Percentiles rank a stretch among this genome's conserved stretches.
phyloP scores from a whole-genome alignment of 37 sponge, comb jelly and placozoan genomes.

The Axinella damicornis region DNA sequence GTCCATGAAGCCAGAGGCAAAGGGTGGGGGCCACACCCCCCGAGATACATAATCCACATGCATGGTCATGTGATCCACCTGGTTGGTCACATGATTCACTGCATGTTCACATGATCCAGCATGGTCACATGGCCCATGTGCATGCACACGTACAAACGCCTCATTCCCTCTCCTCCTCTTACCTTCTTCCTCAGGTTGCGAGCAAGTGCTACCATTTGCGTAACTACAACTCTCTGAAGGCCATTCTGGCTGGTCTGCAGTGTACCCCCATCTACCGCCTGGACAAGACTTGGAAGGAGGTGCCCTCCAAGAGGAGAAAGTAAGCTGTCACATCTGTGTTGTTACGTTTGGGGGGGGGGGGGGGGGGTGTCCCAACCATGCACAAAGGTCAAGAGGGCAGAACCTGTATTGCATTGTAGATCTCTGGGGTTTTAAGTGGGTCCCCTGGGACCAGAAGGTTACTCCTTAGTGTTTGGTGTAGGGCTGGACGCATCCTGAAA shows the following conservation, averaged over 20 bases:
- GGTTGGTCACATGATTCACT: neutral
- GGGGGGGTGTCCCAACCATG: no score
- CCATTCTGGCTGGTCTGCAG: conserved; percentile 75
- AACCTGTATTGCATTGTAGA: no score
- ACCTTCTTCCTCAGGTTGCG: conserved; percentile 47
- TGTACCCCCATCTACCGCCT: conserved; percentile 60
- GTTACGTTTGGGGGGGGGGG: no score
- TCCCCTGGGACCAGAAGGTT: no score
- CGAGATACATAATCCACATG: neutral
- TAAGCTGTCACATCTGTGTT: no score
- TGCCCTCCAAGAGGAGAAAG: conserved; percentile 51
- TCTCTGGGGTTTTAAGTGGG: no score
- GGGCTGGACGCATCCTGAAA: no score
- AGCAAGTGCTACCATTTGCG: conserved; percentile 37
- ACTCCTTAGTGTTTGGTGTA: no score
- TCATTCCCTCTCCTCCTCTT: neutral
- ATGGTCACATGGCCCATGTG: neutral
- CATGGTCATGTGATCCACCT: neutral
- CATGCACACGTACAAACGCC: neutral
- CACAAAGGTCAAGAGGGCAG: no score
- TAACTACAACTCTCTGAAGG: conserved; percentile 79
- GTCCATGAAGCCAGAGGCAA: no score
- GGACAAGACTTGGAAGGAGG: conserved; percentile 49
- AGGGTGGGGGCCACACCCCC: no score
- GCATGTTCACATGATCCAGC: neutral